phyloP scores from a whole-genome alignment of 2,888 invertebrate genomes.

The Sesia apiformis region DNA sequence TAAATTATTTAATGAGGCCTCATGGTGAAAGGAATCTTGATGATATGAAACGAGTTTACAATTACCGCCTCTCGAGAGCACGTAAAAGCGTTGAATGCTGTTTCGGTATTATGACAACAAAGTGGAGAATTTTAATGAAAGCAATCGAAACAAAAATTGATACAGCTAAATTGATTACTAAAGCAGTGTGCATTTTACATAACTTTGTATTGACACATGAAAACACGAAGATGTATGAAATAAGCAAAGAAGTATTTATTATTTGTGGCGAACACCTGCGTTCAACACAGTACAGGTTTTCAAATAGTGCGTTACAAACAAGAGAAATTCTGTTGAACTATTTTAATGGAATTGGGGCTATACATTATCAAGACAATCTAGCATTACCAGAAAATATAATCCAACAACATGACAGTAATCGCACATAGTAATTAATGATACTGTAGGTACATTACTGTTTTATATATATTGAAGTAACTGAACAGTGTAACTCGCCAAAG shows the following conservation, averaged over 20 bases:
- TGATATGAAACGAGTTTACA: slow-evolving; percentile 10
- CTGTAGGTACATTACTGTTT: too few relatives aligned
- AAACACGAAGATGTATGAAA: slow-evolving; percentile 8
- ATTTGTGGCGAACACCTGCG: slow-evolving; percentile 8
- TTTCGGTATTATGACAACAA: slow-evolving; percentile 11
- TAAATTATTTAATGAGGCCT: slow-evolving; percentile 4
- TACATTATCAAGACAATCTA: slow-evolving; percentile 7
- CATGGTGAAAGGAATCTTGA: slow-evolving; percentile 6
- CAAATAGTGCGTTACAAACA: slow-evolving; percentile 9
- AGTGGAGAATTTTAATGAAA: slow-evolving; percentile 10
- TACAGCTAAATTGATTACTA: slow-evolving; percentile 7
- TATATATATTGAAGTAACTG: too few relatives aligned
- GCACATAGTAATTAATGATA: too few relatives aligned
- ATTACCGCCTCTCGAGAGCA: slow-evolving; percentile 10
- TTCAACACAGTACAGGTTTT: slow-evolving; percentile 10
- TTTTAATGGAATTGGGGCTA: slow-evolving; percentile 8
- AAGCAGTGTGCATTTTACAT: slow-evolving; percentile 9
- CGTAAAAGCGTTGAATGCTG: slow-evolving; percentile 8
- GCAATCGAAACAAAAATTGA: slow-evolving; percentile 7
- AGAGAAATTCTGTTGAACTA: slow-evolving; percentile 8
- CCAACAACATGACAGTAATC: slow-evolving; percentile 6
- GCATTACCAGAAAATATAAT: slow-evolving; percentile 8
- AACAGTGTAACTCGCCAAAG: too few relatives aligned
- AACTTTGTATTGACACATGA: slow-evolving; percentile 7
- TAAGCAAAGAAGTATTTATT: slow-evolving; percentile 6